Conservation (phyloP, 1,140 invertebrate genomes). For the Microplitis demolitor region DNA sequence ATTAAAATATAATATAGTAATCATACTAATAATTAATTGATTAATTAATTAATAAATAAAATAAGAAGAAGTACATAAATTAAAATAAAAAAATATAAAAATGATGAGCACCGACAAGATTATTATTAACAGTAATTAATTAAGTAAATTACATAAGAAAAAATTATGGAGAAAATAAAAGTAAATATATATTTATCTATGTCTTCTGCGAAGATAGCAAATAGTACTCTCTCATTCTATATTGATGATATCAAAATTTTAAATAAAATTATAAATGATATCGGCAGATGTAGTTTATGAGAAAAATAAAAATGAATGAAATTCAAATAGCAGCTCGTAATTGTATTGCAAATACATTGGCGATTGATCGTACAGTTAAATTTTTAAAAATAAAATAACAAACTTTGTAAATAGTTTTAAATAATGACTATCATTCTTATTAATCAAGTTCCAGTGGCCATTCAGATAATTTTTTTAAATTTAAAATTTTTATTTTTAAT, state of each 20-base stretch:
- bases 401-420: constrained; percentile 46
- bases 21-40: neutral
- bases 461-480: constrained; percentile 23
- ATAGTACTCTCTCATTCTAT: constrained; percentile 63
- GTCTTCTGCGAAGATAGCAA: constrained; percentile 69
- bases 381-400: constrained; percentile 36
- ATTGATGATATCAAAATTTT: constrained; percentile 56
- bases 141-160: constrained; percentile 54
- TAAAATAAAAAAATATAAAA: constrained; percentile 46
- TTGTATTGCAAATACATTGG: constrained; percentile 43
- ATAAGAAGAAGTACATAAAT: constrained; percentile 44
- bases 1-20: constrained; percentile 3
- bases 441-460: constrained; percentile 44
- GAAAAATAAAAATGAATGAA: constrained; percentile 19
- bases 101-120: constrained; percentile 58
- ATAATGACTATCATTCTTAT: constrained; percentile 43
- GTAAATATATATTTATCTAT: constrained; percentile 63
- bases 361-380: constrained; percentile 38
- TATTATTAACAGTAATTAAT: constrained; percentile 63
- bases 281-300: constrained; percentile 52
- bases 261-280: constrained; percentile 17
- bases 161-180: constrained; percentile 57
- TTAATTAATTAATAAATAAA: constrained; percentile 34
- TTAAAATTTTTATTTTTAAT: neutral
- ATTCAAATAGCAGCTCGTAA: constrained; percentile 29